Evolutionary conservation across 2,797 vertebrate species (phyloP).

Genomic region (Lates japonicus): DNA sequence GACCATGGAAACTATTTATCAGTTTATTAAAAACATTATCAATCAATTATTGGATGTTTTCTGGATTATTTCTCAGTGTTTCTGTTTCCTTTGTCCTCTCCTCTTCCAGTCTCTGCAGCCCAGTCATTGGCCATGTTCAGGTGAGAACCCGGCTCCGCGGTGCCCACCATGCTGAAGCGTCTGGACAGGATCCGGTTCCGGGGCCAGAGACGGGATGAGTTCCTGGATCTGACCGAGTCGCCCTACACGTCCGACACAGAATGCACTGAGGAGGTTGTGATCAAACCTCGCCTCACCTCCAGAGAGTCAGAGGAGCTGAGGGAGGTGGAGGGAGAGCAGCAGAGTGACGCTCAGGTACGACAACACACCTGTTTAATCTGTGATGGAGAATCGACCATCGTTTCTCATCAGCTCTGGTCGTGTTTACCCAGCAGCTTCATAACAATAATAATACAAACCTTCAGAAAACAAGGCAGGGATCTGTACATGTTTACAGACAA

Average conservation of each 20-base stretch:
- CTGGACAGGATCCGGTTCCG: conserved; percentile 97
- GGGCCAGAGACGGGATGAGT: conserved; percentile 95
- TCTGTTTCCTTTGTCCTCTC: not conserved
- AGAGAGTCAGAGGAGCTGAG: conserved; percentile 90
- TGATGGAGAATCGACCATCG: not conserved
- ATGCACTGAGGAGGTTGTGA: conserved; percentile 89
- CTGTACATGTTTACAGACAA: too few relatives aligned
- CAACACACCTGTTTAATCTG: not conserved
- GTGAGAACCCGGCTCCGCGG: conserved; percentile 86
- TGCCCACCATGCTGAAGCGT: conserved; percentile 94
- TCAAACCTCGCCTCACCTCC: conserved; percentile 81
- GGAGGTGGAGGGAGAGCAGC: conserved; percentile 84
- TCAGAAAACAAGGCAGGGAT: too few relatives aligned
- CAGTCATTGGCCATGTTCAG: conserved; percentile 88
- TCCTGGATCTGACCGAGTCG: conserved; percentile 93
- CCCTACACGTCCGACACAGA: conserved; percentile 96
- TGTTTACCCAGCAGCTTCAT: too few relatives aligned
- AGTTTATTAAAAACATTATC: not conserved
- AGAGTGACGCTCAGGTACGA: conserved; percentile 63
- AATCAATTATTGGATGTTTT: not conserved
- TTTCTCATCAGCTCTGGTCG: too few relatives aligned
- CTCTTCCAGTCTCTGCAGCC: conserved; percentile 72
- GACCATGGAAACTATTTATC: not conserved
- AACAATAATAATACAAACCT: too few relatives aligned
- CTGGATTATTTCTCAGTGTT: not conserved